Conservation (phyloP, 2,113 vertebrate genomes). For the Corvus moneduloides region DNA sequence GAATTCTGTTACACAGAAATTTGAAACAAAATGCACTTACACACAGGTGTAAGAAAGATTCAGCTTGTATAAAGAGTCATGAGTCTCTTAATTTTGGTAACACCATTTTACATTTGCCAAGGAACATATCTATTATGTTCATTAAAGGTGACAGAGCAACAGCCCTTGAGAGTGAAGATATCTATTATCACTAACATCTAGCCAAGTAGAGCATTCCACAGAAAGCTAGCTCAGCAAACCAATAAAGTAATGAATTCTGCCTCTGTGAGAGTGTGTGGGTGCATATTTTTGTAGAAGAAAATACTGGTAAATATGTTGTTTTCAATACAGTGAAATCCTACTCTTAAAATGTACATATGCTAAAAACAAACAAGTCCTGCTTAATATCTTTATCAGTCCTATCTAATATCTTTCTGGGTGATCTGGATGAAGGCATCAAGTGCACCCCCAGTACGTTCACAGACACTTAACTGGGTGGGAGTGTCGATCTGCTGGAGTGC, state of each 20-base stretch:
- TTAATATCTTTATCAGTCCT: background rate
- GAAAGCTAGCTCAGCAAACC: background rate
- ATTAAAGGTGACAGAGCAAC: slow-evolving; percentile 2
- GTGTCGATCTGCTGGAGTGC: background rate
- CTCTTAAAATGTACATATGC: background rate
- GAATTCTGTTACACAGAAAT: background rate
- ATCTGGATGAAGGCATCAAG: background rate
- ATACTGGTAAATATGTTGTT: background rate
- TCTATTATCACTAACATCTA: background rate
- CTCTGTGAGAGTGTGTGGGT: background rate
- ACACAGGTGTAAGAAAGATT: background rate
- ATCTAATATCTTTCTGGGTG: background rate
- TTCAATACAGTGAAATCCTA: background rate
- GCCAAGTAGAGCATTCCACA: background rate
- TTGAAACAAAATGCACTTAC: background rate
- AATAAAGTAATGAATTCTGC: background rate
- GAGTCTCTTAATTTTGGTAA: background rate
- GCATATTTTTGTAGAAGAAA: background rate
- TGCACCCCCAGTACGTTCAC: accelerated
- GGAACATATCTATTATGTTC: background rate
- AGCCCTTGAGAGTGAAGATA: background rate
- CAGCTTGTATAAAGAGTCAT: background rate
- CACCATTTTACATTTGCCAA: background rate
- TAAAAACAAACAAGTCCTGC: background rate
- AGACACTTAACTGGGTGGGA: background rate